A percentile compares a stretch with the other conserved stretches of the same genome.
Evolutionary conservation across 1,140 invertebrate species (phyloP).

Genomic region (Zaprionus camerounensis): DNA sequence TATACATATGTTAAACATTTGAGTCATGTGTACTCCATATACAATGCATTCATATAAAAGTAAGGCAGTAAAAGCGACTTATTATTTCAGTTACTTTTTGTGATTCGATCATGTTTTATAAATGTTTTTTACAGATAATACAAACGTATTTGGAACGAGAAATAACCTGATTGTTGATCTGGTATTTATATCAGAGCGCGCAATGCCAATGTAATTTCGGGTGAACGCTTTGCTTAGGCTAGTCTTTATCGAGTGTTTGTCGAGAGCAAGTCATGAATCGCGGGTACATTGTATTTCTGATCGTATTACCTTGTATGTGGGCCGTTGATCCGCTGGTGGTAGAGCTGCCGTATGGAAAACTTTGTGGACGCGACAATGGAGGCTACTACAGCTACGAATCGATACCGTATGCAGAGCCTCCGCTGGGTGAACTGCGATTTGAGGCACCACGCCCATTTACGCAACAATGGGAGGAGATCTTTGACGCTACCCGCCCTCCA

Average conservation of each 20-base stretch:
- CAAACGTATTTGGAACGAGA: not conserved
- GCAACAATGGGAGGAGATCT: conserved; percentile 26
- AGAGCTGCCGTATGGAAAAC: conserved; percentile 68
- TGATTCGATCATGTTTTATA: not conserved
- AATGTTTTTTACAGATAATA: not conserved
- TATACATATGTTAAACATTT: not conserved
- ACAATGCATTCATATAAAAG: not conserved
- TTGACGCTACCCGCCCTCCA: conserved; percentile 1
- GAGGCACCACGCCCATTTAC: conserved; percentile 19
- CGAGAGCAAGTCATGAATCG: conserved; percentile 12
- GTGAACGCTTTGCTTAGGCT: not conserved
- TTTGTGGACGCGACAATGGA: conserved; percentile 84
- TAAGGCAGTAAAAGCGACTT: not conserved
- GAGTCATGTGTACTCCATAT: not conserved
- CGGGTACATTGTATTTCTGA: not conserved
- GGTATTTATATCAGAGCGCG: conserved; percentile 2
- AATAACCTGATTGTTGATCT: conserved; percentile 3
- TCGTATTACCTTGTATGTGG: conserved; percentile 3
- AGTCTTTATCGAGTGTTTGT: conserved; percentile 1
- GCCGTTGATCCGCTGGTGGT: conserved; percentile 40
- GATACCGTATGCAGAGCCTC: conserved; percentile 32
- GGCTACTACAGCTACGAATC: conserved; percentile 56
- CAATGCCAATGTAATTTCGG: not conserved
- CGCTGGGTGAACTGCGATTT: conserved; percentile 14
- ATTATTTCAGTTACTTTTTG: not conserved